Evolutionary conservation across 2,888 invertebrate genomes (phyloP).

Genomic region (Luperina testacea): DNA sequence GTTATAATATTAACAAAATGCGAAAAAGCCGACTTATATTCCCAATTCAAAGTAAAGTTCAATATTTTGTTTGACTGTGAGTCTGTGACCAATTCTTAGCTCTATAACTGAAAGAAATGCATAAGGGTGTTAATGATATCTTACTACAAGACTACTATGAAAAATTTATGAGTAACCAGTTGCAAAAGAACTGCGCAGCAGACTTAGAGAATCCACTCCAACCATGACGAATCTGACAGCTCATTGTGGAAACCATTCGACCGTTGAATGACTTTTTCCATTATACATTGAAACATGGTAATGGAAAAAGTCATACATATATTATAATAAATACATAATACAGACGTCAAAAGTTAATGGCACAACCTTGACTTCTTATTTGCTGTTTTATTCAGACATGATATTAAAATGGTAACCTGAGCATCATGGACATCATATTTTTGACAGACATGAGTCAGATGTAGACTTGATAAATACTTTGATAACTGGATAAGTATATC

Average conservation of each 20-base stretch:
- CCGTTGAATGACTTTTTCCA: constrained; percentile 35
- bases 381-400: constrained; percentile 18
- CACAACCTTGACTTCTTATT: constrained; percentile 31
- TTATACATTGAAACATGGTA: constrained; percentile 26
- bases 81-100: neutral
- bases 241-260: constrained; percentile 33
- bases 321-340: constrained; percentile 19
- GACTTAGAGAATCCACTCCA: constrained; percentile 11
- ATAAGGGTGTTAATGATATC: neutral
- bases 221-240: constrained; percentile 47
- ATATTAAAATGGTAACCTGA: constrained; percentile 26
- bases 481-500: neutral
- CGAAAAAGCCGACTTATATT: neutral
- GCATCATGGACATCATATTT: constrained; percentile 9
- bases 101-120: neutral
- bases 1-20: neutral
- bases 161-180: constrained; percentile 5
- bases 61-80: neutral
- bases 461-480: constrained; percentile 1
- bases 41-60: neutral
- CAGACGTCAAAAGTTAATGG: constrained; percentile 11
- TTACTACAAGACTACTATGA: neutral
- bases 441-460: constrained; percentile 38
- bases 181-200: constrained; percentile 26
- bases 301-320: constrained; percentile 30